These are phyloP conservation scores for Metellina segmentata DNA, from an alignment of 2,888 invertebrate genomes.

Conservation along the genomic window DNA sequence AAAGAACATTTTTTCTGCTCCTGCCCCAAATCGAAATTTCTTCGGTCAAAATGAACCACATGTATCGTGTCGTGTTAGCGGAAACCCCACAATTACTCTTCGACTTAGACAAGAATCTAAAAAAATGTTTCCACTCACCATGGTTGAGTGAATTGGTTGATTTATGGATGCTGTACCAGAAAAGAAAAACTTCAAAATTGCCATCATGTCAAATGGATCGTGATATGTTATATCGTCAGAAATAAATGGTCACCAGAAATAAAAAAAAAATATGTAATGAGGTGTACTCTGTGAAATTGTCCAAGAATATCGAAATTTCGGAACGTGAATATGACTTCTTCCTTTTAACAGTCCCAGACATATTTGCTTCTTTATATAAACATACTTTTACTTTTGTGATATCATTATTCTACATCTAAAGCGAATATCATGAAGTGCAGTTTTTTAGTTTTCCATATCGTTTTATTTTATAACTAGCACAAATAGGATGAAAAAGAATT, in stretches of 20 bases:
- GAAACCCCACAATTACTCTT: not conserved
- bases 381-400: not conserved
- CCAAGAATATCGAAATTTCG: not conserved
- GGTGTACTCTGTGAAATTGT: conserved; percentile 1
- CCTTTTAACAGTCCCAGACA: not conserved
- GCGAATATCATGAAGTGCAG: not conserved
- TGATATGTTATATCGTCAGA: conserved; percentile 11
- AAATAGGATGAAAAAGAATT: no score
- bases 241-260: conserved; percentile 16
- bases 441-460: no score
- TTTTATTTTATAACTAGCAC: no score
- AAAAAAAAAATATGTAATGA: conserved; percentile 2
- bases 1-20: not conserved
- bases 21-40: not conserved
- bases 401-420: not conserved
- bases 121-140: conserved; percentile 5
- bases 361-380: not conserved
- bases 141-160: conserved; percentile 8
- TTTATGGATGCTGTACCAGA: not conserved
- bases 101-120: conserved; percentile 1
- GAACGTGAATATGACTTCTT: not conserved
- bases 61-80: not conserved
- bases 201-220: conserved; percentile 11
- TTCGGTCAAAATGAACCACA: not conserved
- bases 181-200: conserved; percentile 14